phyloP scores from a whole-genome alignment of 2,888 invertebrate species.

The Toxonevra muliebris region DNA sequence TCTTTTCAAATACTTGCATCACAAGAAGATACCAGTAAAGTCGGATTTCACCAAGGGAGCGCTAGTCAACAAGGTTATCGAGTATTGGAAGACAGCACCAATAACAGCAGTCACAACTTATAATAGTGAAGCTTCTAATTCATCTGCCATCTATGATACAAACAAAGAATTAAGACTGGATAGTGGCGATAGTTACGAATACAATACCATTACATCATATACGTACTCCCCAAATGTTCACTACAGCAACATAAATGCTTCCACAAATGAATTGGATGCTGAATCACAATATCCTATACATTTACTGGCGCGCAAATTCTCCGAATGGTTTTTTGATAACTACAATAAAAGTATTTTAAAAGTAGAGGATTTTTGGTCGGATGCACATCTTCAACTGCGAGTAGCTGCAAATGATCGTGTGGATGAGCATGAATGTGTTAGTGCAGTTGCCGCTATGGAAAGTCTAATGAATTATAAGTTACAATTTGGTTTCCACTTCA shows the following conservation, averaged over 20 bases:
- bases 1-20: conserved; percentile 68
- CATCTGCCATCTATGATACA: no score
- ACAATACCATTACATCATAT: neutral
- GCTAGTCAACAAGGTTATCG: conserved; percentile 65
- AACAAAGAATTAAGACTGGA: no score
- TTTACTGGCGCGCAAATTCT: conserved; percentile 68
- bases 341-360: conserved; percentile 63
- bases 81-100: conserved; percentile 62
- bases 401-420: conserved; percentile 50
- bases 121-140: no score
- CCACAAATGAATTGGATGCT: conserved; percentile 25
- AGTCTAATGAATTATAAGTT: conserved; percentile 60
- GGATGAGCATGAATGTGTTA: conserved; percentile 45
- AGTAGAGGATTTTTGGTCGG: conserved; percentile 69
- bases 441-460: conserved; percentile 55
- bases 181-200: neutral
- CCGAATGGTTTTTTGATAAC: conserved; percentile 69
- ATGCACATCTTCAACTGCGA: conserved; percentile 59
- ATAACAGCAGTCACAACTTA: neutral
- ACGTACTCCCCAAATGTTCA: neutral
- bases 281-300: conserved; percentile 58
- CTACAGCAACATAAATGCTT: neutral
- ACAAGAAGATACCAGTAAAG: conserved; percentile 63
- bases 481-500: conserved; percentile 68
- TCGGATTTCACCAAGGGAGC: conserved; percentile 67